Base-by-base conservation (phyloP, 2,888 invertebrate genomes). In the Acronicta aceris region DNA sequence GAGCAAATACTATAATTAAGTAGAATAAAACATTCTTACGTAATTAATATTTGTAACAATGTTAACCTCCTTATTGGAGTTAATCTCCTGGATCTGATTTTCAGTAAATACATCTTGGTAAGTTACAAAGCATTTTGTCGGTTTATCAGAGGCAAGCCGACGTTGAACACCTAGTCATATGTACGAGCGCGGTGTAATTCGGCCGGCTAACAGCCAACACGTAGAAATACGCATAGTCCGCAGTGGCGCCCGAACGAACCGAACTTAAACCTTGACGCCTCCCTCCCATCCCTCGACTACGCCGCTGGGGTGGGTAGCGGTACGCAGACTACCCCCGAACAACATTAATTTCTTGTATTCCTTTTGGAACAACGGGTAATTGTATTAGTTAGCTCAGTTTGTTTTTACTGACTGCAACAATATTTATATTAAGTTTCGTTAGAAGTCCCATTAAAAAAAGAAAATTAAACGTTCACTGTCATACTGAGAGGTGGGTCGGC, bases 151-250 rank as follows among this genome's bases (percentile, higher is more conserved):
- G 47, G 43, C 43, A 16, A 38, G 64, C 15, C 53, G 48, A 47
- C 59, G 57, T 45, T 40, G 57, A 66, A 63, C 73, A 61, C 21
- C 42, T 21, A 38, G 50, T 36, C 36, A 30, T 60, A 53, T 59
- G 62, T 65, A 52, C 46, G 55, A 56, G 49, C 65, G 45, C 65
- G 45, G 50, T 66, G 68, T 70, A 83, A 85, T 84, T 87, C 70
- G 62, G 78, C 46, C 75, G 83, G 81, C 72, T 83, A 82, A 77
- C 58, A 79, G 36, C 84, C 79, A 70, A 75, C 79, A 83, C 81
- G 82, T 89, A 81, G 85, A 88, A 86, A 85, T 90, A 92, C 91
- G 92, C 92, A 91, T 89, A 87, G 89, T 83, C 86, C 92, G 91
- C 92, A 91, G 87, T 89, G 91, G 88, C 89, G 86, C 77, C 83